Percentiles rank a stretch among this genome's conserved stretches.
Evolutionary conservation across 2,797 vertebrate species (phyloP).

Genomic region (Chelidonichthys spinosus): DNA sequence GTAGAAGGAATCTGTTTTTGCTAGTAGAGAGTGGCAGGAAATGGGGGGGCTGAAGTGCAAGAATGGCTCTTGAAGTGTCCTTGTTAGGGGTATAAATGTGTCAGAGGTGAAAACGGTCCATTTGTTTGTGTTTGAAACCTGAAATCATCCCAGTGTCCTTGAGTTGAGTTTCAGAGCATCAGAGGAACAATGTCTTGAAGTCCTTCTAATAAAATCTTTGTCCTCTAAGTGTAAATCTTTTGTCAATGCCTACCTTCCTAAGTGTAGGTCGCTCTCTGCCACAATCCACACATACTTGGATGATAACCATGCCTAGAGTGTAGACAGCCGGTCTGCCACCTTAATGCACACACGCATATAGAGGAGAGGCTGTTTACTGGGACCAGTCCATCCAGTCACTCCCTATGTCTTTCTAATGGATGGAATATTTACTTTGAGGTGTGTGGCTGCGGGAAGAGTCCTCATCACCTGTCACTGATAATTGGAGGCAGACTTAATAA

Average conservation of each 20-base stretch:
- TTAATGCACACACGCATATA: constrained; percentile 12
- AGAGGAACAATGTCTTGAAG: background rate
- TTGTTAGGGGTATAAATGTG: too few species aligned
- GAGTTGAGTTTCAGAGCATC: background rate
- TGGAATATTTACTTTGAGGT: constrained; percentile 35
- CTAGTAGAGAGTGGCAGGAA: background rate
- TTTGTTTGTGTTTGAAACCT: too few species aligned
- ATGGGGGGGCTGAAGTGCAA: background rate
- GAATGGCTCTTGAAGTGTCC: too few species aligned
- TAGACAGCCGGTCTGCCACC: constrained; percentile 55
- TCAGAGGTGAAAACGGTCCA: too few species aligned
- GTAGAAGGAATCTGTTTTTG: background rate
- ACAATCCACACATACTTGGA: constrained; percentile 24
- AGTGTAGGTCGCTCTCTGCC: constrained; percentile 27
- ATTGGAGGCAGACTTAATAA: constrained; percentile 39
- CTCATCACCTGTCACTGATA: constrained; percentile 24
- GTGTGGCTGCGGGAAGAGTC: constrained; percentile 18
- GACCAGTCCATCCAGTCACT: constrained; percentile 29
- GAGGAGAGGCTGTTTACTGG: constrained; percentile 5
- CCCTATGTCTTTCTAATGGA: constrained; percentile 6
- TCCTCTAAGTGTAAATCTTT: background rate
- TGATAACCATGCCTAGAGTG: constrained; percentile 42
- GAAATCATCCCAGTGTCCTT: background rate
- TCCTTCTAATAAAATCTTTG: background rate
- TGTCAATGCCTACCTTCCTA: constrained; percentile 1